Base-by-base conservation (phyloP, 2,113 vertebrate species). In the Chloropsis hardwickii region DNA sequence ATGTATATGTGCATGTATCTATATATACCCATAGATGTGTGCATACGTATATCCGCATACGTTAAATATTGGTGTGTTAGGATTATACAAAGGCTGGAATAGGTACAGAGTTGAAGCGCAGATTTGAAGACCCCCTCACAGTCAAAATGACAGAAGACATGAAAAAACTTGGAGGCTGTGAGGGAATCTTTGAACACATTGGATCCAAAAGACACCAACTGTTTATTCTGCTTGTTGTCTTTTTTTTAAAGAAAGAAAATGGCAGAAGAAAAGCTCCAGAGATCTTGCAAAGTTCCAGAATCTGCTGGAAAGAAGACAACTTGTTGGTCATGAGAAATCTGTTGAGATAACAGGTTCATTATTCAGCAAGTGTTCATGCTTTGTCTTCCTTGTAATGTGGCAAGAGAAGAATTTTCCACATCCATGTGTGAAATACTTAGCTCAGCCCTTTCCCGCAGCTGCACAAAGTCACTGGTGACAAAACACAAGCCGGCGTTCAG, bases 181-280 rank as follows among this genome's bases (percentile, higher is more conserved):
- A 85, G 92, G 71, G 73, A 87, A 79, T 92, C 79, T 96, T 97
- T 96, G 93, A 94, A 91, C 81, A n/a, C 33, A 4, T 77, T 76
- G 37, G 82, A 35, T 78, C 81, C 72, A 50, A 94, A 91, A 90
- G 84, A 93, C 91, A 95, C 51, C 87, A 94, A 88, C 74, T 51
- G 91, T 78, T 81, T 86, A 90, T 95, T 94, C 87, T 94, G 90
- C 89, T 97, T 96, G 92, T 94, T 96, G 82, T 96, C 80, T 93
- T 88, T 73, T 89, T 80, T 73, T 82, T 39, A 48, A 97, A 96
- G 83, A 97, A 95, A 96, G 91, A 96, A 96, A 96, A 95, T 94
- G 67, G 93, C 90, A 95, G 91, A 96, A 91, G 91, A 77, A 96
- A 94, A 95, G 57, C 76, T 86, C 47, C 84, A 95, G 93, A 82